Conservation (phyloP, 2,113 vertebrate genomes). For the Microcebus tavaratra region DNA sequence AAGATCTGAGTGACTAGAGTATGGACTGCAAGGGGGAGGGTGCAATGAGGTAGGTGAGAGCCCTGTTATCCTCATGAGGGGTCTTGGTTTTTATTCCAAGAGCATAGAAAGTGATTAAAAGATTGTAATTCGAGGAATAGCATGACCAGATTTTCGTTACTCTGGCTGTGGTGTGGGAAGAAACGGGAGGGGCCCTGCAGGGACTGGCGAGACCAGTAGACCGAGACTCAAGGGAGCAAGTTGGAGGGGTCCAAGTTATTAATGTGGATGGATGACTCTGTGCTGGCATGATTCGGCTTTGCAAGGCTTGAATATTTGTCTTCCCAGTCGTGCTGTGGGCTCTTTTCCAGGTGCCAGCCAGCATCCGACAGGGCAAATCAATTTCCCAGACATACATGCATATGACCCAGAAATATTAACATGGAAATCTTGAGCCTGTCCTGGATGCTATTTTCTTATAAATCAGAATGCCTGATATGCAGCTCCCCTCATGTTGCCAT, state of each 20-base stretch:
- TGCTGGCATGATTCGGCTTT: not conserved
- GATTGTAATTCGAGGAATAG: not conserved
- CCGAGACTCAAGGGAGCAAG: not conserved
- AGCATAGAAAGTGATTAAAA: not conserved
- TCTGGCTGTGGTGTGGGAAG: not conserved
- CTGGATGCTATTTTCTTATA: not conserved
- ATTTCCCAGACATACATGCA: not conserved
- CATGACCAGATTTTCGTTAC: not conserved
- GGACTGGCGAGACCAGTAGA: not conserved
- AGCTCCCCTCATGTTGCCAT: not conserved
- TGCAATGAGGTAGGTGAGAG: not conserved
- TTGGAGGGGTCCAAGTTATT: not conserved
- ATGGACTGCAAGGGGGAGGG: not conserved
- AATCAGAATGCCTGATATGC: not conserved
- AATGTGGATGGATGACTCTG: not conserved
- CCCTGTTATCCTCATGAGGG: not conserved
- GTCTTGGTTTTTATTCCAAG: not conserved
- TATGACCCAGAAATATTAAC: not conserved
- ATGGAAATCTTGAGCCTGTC: not conserved
- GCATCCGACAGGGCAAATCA: not conserved
- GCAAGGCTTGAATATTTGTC: not conserved
- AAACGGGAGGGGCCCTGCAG: not conserved
- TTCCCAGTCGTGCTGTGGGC: not conserved
- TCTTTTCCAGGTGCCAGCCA: slow-evolving; percentile 18
- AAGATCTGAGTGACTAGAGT: not conserved